These are phyloP conservation scores for Petaurus breviceps DNA, from an alignment of 2,113 vertebrate genomes.

Conservation along the genomic window DNA sequence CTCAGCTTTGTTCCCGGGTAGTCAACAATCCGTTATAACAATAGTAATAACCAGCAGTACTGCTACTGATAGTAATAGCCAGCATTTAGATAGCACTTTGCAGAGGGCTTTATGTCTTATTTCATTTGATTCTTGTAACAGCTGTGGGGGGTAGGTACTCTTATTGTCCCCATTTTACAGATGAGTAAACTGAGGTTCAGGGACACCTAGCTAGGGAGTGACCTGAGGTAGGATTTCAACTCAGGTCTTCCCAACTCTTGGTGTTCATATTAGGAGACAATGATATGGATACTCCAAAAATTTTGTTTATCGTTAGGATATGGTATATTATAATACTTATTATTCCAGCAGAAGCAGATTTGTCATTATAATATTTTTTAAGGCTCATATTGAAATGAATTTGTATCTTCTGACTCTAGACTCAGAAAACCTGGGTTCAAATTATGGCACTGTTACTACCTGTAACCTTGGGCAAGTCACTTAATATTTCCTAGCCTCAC, in stretches of 20 bases:
- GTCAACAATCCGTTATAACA: background rate
- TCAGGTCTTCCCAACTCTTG: background rate
- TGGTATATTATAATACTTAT: background rate
- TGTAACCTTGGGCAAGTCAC: background rate
- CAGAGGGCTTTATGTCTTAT: background rate
- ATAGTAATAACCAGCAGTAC: background rate
- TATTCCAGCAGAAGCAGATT: conserved; percentile 33
- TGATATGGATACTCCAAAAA: background rate
- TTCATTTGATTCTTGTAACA: background rate
- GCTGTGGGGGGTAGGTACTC: background rate
- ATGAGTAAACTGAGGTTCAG: background rate
- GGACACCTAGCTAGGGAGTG: background rate
- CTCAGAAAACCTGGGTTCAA: background rate
- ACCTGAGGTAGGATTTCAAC: background rate
- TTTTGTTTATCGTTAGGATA: background rate
- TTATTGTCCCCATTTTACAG: background rate
- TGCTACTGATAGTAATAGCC: background rate
- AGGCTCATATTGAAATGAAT: conserved; percentile 17
- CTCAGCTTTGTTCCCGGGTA: background rate
- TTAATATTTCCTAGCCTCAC: background rate
- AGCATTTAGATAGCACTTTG: background rate
- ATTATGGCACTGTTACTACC: background rate
- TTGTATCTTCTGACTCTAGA: background rate
- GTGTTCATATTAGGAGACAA: background rate
- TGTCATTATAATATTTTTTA: conserved; percentile 53